phyloP scores from a whole-genome alignment of 2,113 vertebrate species.

The Bombycilla garrulus region DNA sequence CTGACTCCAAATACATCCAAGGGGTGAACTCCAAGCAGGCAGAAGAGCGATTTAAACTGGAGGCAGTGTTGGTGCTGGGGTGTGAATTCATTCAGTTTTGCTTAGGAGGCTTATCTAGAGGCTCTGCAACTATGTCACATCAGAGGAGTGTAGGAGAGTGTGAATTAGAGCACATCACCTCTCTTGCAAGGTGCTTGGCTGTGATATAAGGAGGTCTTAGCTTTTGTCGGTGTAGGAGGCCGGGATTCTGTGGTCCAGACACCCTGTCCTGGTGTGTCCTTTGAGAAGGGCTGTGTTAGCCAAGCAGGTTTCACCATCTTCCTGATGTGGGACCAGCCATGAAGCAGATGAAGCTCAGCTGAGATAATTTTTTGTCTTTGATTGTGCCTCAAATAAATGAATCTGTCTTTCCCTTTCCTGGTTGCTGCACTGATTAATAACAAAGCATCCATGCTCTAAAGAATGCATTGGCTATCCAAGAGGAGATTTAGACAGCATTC shows the following conservation, averaged over 20 bases:
- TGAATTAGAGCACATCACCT: not conserved
- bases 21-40: not conserved
- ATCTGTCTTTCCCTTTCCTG: not conserved
- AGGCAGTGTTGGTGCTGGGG: not conserved
- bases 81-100: not conserved
- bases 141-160: not conserved
- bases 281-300: not conserved
- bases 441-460: conserved; percentile 8
- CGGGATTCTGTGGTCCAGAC: not conserved
- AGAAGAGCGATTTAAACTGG: not conserved
- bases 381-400: not conserved
- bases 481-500: not conserved
- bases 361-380: not conserved
- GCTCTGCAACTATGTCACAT: not conserved
- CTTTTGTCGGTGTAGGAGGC: not conserved
- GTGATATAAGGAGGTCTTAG: not conserved
- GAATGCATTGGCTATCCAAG: conserved; percentile 42
- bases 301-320: not conserved
- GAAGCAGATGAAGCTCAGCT: not conserved
- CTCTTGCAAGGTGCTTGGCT: not conserved
- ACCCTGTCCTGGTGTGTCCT: not conserved
- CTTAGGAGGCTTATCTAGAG: not conserved
- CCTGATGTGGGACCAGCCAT: not conserved
- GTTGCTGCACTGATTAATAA: not conserved
- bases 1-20: not conserved